Evolutionary conservation across 2,113 vertebrate species (phyloP).

Genomic region (Crypturellus undulatus): DNA sequence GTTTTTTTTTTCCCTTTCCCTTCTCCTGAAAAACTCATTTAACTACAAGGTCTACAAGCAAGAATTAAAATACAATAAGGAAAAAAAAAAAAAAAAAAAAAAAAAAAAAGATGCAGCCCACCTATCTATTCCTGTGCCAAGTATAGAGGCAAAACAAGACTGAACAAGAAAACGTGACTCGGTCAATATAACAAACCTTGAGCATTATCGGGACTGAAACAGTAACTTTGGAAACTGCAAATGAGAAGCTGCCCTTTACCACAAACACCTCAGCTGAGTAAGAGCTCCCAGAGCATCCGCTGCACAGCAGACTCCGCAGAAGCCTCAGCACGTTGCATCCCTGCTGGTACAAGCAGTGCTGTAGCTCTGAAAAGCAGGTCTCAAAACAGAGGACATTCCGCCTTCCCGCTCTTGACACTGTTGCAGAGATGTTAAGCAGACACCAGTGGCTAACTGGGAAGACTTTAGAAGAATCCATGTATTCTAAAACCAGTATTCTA

Average conservation of each 20-base stretch:
- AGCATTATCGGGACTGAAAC: background rate
- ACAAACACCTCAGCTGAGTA: background rate
- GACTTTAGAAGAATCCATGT: background rate
- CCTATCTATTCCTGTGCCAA: background rate
- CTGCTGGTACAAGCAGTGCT: background rate
- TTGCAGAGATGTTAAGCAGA: background rate
- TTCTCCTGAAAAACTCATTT: background rate
- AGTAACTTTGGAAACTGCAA: background rate
- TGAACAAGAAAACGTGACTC: background rate
- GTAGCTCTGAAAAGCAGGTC: constrained; percentile 21
- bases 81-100: background rate
- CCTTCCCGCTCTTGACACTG: background rate
- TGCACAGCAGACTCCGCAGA: background rate
- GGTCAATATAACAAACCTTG: background rate
- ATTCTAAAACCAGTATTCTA: background rate
- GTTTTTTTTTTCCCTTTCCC: constrained; percentile 7
- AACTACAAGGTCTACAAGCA: background rate
- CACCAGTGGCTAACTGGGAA: background rate
- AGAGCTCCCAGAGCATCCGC: background rate
- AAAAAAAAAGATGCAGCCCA: background rate
- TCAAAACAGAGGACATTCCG: background rate
- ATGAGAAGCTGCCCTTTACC: background rate
- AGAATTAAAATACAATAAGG: background rate
- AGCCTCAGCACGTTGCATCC: background rate
- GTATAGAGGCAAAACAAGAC: background rate